Conservation (phyloP, 2,797 vertebrate species). For the Varecia variegata region DNA sequence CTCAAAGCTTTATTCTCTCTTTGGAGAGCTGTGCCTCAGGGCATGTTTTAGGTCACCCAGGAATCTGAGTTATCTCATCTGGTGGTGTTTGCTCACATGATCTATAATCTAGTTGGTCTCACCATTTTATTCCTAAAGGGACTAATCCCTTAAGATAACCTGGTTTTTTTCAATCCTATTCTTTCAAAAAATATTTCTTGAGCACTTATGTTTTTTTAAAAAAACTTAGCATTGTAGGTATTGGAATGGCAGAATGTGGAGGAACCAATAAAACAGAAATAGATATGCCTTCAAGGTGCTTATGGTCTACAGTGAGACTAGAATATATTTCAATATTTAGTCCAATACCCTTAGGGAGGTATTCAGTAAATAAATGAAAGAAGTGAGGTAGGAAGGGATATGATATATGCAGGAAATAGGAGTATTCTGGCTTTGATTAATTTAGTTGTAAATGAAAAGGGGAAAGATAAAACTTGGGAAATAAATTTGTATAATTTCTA, state of each 20-base stretch:
- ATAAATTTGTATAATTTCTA: background rate
- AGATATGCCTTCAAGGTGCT: background rate
- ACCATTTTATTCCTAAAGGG: background rate
- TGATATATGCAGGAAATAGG: background rate
- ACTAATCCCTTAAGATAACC: background rate
- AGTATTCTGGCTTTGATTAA: background rate
- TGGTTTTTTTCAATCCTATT: background rate
- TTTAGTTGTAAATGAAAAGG: background rate
- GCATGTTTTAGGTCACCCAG: background rate
- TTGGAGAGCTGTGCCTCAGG: background rate
- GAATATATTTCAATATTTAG: background rate
- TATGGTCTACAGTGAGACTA: background rate
- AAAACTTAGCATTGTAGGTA: background rate
- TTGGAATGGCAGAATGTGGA: background rate
- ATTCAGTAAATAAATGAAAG: background rate
- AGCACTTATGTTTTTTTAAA: background rate
- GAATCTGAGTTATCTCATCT: background rate
- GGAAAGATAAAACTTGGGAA: background rate
- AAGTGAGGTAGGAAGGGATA: background rate
- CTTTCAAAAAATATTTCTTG: background rate
- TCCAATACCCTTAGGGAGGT: background rate
- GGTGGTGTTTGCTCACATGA: background rate
- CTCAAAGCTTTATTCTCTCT: background rate
- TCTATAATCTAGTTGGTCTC: background rate
- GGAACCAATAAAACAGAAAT: background rate